Evolutionary conservation across 2,797 vertebrate species (phyloP).

Genomic region (Arrhamphus sclerolepis): DNA sequence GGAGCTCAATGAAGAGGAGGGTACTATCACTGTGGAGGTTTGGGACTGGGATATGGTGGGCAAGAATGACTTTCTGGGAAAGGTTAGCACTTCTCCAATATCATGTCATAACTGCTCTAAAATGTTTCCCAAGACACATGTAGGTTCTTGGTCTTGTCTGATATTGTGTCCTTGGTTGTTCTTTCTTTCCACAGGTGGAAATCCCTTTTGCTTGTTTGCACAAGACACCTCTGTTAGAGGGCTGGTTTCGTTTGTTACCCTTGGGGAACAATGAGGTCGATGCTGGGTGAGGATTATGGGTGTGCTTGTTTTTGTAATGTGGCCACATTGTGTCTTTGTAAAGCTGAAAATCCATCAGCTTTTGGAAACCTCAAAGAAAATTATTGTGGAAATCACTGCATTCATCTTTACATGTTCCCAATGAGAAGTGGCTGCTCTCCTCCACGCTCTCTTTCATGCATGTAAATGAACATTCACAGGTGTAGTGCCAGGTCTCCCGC

Average conservation of each 20-base stretch:
- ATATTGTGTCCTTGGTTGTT: conserved; percentile 24
- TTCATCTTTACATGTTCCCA: conserved; percentile 13
- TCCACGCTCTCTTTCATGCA: conserved; percentile 5
- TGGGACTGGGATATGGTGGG: conserved; percentile 98
- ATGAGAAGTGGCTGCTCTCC: conserved; percentile 17
- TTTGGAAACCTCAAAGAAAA: conserved; percentile 5
- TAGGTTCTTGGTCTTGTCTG: conserved; percentile 1
- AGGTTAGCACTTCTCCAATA: conserved; percentile 73
- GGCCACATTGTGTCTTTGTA: conserved; percentile 20
- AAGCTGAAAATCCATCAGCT: conserved; percentile 10
- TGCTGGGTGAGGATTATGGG: conserved; percentile 78
- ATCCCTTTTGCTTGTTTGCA: conserved; percentile 81
- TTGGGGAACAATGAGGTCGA: conserved; percentile 82
- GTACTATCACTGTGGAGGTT: conserved; percentile 83
- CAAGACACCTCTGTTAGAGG: conserved; percentile 77
- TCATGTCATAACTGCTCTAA: background rate
- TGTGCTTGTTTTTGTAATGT: conserved; percentile 46
- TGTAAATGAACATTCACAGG: conserved; percentile 32
- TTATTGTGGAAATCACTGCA: background rate
- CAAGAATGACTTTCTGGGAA: conserved; percentile 93
- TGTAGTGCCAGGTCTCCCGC: conserved; percentile 20
- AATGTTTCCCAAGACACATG: background rate
- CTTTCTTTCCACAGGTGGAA: conserved; percentile 81
- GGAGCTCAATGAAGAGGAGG: conserved; percentile 66
- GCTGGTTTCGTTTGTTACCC: conserved; percentile 92